Base-by-base conservation (phyloP, 1,140 invertebrate species). In the Drosophila pectinifera region DNA sequence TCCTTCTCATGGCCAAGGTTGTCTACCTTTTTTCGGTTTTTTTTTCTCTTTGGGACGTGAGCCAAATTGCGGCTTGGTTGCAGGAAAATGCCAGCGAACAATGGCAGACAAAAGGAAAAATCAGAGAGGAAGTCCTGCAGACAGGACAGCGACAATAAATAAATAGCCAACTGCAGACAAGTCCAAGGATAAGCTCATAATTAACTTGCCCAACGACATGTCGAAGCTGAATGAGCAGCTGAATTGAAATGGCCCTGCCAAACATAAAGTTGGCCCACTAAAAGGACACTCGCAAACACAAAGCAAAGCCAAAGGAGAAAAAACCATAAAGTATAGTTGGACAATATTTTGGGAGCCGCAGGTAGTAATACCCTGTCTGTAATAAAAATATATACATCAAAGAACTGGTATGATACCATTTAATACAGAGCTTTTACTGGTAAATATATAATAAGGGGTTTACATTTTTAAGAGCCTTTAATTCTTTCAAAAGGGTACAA, bases 181-280 rank as follows among this genome's bases (percentile, higher is more conserved):
- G 63, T 79, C 61, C 80, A 89, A 84, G 84, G 84, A 49, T 64
- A 67, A 73, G 63, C 80, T 64, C 68, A 88, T 89, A 84, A 84
- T 88, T 88, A 88, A 89, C 78, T 86, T 79, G 64, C 64, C 39
- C 64, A 48, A 69, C 46, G 49, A 88, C 61, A 73, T 80, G 80
- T 72, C 80, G 68, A 83, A 69, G 73, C 48, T 80, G 64, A 68
- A 31, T 55, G 76, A 73, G 41, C 42, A 76, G 56, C 72, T 73
- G 88, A 86, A 86, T 88, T 86, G 84, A 89, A 89, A 88, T 89
- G 49, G 67, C 53, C 53, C 18, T 56, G 42, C 48, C 28, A 16
- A 8, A 43, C 57, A 51, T 3, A 62, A 59, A 54, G 39, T 67
- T 34, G 18, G 8, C 24, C 10, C 18, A 39, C 13, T 59, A 38